phyloP scores from a whole-genome alignment of 2,113 vertebrate species.

The Podilymbus podiceps region DNA sequence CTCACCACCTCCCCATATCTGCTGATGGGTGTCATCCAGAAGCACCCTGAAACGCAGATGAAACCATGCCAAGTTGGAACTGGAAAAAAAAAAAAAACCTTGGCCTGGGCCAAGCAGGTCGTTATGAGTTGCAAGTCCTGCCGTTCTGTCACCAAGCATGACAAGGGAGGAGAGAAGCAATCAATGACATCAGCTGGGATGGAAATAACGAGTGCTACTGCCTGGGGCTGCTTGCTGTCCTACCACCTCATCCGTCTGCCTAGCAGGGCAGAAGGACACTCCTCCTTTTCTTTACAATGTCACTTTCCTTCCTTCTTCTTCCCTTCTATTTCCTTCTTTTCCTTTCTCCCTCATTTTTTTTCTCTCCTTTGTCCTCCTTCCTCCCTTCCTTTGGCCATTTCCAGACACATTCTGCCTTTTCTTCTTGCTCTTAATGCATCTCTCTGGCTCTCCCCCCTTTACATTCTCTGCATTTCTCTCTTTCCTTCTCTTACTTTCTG shows the following conservation, averaged over 20 bases:
- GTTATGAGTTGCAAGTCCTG: neutral
- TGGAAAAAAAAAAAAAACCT: neutral
- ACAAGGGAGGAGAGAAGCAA: slow-evolving; percentile 15
- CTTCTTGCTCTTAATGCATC: neutral
- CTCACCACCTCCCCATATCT: neutral
- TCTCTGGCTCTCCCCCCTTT: neutral
- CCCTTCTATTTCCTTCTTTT: neutral
- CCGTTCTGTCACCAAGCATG: neutral
- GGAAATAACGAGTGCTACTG: slow-evolving; percentile 53
- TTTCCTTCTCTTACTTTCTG: neutral
- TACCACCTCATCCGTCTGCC: slow-evolving; percentile 14
- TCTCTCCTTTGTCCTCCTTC: neutral
- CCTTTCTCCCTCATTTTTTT: neutral
- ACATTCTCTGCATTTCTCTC: neutral
- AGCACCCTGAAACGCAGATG: neutral
- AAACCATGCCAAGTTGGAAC: accelerated
- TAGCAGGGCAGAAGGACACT: neutral
- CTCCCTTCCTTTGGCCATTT: neutral
- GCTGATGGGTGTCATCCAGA: neutral
- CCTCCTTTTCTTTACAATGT: neutral
- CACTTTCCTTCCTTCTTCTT: neutral
- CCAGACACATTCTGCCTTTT: neutral
- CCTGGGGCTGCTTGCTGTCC: slow-evolving; percentile 24
- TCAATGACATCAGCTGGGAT: slow-evolving; percentile 55
- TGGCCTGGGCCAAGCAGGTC: neutral